These are phyloP conservation scores for Ceratitis capitata DNA, from an alignment of 1,140 invertebrate genomes.

Conservation along the genomic window DNA sequence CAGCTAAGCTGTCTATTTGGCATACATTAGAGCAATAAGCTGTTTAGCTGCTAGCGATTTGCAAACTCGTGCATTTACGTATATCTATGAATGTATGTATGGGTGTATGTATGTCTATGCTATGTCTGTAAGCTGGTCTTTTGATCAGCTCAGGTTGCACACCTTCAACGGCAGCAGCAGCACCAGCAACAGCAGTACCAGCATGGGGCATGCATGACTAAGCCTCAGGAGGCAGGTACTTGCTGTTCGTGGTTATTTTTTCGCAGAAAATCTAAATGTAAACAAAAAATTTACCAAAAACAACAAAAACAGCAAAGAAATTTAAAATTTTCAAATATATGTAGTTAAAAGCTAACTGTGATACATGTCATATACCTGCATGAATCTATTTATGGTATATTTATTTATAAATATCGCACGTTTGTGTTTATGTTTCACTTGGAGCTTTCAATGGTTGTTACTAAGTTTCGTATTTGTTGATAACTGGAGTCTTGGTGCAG, in stretches of 20 bases:
- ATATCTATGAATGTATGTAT: too few species aligned
- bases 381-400: background rate
- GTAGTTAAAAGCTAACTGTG: background rate
- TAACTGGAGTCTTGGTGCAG: background rate
- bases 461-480: background rate
- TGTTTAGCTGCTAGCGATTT: conserved; percentile 11
- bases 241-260: background rate
- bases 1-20: conserved; percentile 31
- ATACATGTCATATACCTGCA: background rate
- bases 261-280: conserved; percentile 21
- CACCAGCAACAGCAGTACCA: too few species aligned
- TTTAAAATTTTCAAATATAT: background rate
- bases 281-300: conserved; percentile 12
- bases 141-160: conserved; percentile 24
- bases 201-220: conserved; percentile 1
- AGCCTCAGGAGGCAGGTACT: conserved; percentile 32
- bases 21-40: conserved; percentile 35
- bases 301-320: background rate
- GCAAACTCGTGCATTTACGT: background rate
- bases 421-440: background rate
- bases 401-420: background rate
- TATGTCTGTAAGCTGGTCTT: background rate
- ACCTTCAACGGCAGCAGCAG: too few species aligned
- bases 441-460: too few species aligned
- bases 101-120: background rate